Percentiles rank a stretch among this genome's conserved stretches.
Conservation (phyloP, 2,888 invertebrate genomes). For the Drosophila emarginata region DNA sequence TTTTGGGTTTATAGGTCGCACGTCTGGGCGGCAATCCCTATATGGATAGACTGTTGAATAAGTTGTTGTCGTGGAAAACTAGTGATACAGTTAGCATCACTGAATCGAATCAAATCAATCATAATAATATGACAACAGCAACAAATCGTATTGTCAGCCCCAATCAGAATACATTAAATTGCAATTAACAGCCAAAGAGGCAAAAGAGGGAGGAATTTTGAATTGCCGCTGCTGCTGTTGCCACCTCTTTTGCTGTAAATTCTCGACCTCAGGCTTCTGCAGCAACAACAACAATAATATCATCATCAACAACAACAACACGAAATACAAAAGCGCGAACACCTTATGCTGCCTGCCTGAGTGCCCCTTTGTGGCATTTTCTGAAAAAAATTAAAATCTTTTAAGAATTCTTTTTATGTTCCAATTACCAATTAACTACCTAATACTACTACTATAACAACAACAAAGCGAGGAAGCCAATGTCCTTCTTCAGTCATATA, state of each 20-base stretch:
- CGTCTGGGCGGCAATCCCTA: slow-evolving; percentile 92
- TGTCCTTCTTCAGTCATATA: background rate
- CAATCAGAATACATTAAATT: slow-evolving; percentile 68
- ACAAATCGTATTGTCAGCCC: slow-evolving; percentile 38
- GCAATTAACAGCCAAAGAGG: slow-evolving; percentile 82
- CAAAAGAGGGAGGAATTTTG: slow-evolving; percentile 79
- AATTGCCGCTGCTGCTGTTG: slow-evolving; percentile 60
- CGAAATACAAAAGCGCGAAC: slow-evolving; percentile 24
- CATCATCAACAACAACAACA: slow-evolving; percentile 19
- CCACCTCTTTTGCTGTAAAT: slow-evolving; percentile 80
- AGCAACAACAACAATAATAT: background rate
- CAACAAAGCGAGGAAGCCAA: slow-evolving; percentile 17
- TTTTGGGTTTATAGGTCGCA: slow-evolving; percentile 82
- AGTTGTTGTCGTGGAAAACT: slow-evolving; percentile 86
- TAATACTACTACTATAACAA: slow-evolving; percentile 10
- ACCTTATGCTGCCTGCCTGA: slow-evolving; percentile 56
- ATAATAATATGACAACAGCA: slow-evolving; percentile 57
- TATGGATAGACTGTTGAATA: slow-evolving; percentile 89
- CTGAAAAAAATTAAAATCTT: slow-evolving; percentile 72
- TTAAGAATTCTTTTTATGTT: slow-evolving; percentile 44
- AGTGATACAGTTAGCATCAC: slow-evolving; percentile 61
- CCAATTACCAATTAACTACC: slow-evolving; percentile 33
- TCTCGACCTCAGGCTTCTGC: slow-evolving; percentile 39
- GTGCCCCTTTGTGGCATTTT: slow-evolving; percentile 63
- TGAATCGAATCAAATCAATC: slow-evolving; percentile 74